Percentiles rank a stretch among this genome's conserved stretches.
Evolutionary conservation across 1,140 invertebrate genomes (phyloP).

Genomic region (Temnothorax curvispinosus): DNA sequence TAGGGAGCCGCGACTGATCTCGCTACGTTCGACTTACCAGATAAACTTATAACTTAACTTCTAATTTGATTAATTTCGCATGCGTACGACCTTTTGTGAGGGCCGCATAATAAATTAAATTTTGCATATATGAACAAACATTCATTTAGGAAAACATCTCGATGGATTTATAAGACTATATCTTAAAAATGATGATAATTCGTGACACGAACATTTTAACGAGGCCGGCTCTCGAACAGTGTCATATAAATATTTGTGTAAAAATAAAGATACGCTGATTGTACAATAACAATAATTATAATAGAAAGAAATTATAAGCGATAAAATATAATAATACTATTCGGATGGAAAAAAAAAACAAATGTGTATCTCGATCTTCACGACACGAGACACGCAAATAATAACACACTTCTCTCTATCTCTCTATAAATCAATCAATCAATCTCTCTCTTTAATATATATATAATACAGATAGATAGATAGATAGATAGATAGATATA

Average conservation of each 20-base stretch:
- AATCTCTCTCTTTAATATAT: not conserved
- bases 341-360: conserved; percentile 8
- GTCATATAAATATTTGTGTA: conserved; percentile 38
- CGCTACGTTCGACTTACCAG: not conserved
- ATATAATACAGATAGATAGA: not conserved
- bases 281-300: conserved; percentile 8
- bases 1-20: conserved; percentile 6
- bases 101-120: conserved; percentile 43
- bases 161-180: not conserved
- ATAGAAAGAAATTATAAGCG: conserved; percentile 10
- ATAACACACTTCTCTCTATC: conserved; percentile 30
- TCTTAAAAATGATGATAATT: not conserved
- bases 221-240: conserved; percentile 17
- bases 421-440: not conserved
- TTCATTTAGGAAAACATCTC: not conserved
- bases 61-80: conserved; percentile 55
- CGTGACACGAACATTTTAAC: conserved; percentile 1
- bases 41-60: conserved; percentile 23
- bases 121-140: not conserved
- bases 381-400: conserved; percentile 27
- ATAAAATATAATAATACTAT: conserved; percentile 46
- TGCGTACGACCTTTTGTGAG: not conserved
- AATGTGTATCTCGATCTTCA: not conserved
- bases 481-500: conserved; percentile 62
- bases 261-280: conserved; percentile 29